Percentiles rank a stretch among this genome's conserved stretches.
phyloP scores from a whole-genome alignment of 2,888 invertebrate genomes.

The Eutolmus rufibarbis region DNA sequence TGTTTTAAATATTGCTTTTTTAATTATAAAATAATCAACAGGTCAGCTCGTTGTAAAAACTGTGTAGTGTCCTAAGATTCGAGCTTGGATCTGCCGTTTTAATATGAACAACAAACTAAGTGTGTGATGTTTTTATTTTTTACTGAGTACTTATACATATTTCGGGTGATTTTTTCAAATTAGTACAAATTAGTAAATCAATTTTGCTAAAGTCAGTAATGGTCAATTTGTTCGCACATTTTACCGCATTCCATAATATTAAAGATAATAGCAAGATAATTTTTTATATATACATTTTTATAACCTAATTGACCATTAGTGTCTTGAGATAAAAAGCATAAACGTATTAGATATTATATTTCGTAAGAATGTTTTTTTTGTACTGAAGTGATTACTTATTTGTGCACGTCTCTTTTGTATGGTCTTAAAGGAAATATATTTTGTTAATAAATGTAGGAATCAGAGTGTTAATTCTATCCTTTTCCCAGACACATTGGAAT shows the following conservation, averaged over 20 bases:
- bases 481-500: constrained; percentile 50
- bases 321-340: neutral
- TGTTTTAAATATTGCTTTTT: neutral
- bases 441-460: neutral
- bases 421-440: neutral
- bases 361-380: neutral
- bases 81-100: neutral
- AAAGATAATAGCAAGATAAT: neutral
- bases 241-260: neutral
- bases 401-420: neutral
- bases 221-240: neutral
- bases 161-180: neutral
- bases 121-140: neutral
- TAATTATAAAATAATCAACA: constrained; percentile 6
- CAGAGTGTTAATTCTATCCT: neutral
- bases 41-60: neutral
- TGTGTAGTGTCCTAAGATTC: neutral
- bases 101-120: neutral
- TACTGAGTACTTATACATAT: neutral
- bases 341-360: neutral
- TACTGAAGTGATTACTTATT: neutral
- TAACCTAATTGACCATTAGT: neutral
- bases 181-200: neutral
- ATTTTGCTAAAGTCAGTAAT: neutral
- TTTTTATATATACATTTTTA: neutral